Evolutionary conservation across 1,140 invertebrate genomes (phyloP).

Genomic region (Eupristina koningsbergeri): DNA sequence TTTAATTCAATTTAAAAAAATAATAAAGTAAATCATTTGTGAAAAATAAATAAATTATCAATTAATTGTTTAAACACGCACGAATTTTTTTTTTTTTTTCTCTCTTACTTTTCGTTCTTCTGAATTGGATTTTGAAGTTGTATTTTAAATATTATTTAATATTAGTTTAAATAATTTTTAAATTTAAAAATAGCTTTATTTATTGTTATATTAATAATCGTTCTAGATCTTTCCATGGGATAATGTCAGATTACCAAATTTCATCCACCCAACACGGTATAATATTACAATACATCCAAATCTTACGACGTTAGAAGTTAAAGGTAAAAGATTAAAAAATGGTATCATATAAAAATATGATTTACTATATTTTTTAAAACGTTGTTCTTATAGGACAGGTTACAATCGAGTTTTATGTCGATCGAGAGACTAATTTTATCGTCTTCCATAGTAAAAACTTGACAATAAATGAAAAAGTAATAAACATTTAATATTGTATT

Average conservation of each 20-base stretch:
- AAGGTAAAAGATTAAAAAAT: conserved; percentile 75
- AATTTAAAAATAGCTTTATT: too few relatives aligned
- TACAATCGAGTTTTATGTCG: conserved; percentile 87
- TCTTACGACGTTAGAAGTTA: conserved; percentile 89
- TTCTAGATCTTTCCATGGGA: conserved; percentile 90
- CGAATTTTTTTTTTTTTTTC: too few relatives aligned
- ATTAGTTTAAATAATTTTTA: too few relatives aligned
- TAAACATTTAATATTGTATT: background rate
- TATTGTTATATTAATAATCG: too few relatives aligned
- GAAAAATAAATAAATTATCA: too few relatives aligned
- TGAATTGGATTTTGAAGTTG: too few relatives aligned
- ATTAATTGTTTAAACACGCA: too few relatives aligned
- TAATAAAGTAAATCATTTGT: too few relatives aligned
- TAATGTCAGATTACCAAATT: conserved; percentile 86
- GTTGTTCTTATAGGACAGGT: conserved; percentile 79
- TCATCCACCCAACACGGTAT: conserved; percentile 87
- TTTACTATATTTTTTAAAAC: background rate
- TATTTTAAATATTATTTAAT: too few relatives aligned
- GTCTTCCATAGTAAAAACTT: conserved; percentile 93
- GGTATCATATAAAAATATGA: background rate
- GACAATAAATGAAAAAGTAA: conserved; percentile 87
- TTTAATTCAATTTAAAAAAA: too few relatives aligned
- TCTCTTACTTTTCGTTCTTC: too few relatives aligned
- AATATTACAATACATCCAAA: conserved; percentile 94
- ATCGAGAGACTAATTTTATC: conserved; percentile 89